These are phyloP conservation scores for Drosophila burlai DNA, from an alignment of 1,140 invertebrate species.

Conservation along the genomic window DNA sequence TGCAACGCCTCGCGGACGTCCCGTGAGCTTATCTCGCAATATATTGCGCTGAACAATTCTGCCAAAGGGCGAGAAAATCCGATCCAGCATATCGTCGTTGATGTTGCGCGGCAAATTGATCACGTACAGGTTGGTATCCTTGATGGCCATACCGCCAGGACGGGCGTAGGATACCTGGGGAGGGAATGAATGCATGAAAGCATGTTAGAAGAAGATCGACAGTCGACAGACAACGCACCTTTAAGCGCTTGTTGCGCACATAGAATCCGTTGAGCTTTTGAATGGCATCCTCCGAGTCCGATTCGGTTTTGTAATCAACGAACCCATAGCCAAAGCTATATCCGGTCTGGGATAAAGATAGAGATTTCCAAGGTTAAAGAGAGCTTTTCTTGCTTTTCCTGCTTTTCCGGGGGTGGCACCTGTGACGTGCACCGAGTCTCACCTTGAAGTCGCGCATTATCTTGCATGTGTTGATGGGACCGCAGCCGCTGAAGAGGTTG, in stretches of 20 bases:
- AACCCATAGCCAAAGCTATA: constrained; percentile 98
- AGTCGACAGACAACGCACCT: constrained; percentile 87
- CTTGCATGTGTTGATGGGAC: constrained; percentile 94
- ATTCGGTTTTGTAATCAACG: constrained; percentile 94
- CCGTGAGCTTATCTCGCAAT: constrained; percentile 93
- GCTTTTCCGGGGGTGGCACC: not conserved
- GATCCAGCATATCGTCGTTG: constrained; percentile 92
- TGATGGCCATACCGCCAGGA: constrained; percentile 95
- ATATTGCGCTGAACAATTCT: constrained; percentile 96
- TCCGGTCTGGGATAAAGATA: constrained; percentile 88
- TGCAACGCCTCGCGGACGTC: constrained; percentile 93
- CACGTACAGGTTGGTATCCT: constrained; percentile 97
- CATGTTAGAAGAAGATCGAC: not conserved
- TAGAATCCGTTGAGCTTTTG: constrained; percentile 94
- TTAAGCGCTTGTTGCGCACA: constrained; percentile 93
- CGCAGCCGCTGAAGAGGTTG: constrained; percentile 94
- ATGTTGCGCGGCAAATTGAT: constrained; percentile 95
- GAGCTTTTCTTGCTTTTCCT: too few species aligned
- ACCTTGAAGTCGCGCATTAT: constrained; percentile 96
- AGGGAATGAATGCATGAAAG: not conserved
- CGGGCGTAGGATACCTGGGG: constrained; percentile 94
- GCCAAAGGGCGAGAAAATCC: constrained; percentile 94
- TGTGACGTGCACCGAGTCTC: constrained; percentile 18
- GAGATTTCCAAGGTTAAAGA: not conserved
- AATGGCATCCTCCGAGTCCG: constrained; percentile 94